A percentile compares a stretch with the other conserved stretches of the same genome.
Evolutionary conservation across 1,140 invertebrate genomes (phyloP).

Genomic region (Papilio polyxenes): DNA sequence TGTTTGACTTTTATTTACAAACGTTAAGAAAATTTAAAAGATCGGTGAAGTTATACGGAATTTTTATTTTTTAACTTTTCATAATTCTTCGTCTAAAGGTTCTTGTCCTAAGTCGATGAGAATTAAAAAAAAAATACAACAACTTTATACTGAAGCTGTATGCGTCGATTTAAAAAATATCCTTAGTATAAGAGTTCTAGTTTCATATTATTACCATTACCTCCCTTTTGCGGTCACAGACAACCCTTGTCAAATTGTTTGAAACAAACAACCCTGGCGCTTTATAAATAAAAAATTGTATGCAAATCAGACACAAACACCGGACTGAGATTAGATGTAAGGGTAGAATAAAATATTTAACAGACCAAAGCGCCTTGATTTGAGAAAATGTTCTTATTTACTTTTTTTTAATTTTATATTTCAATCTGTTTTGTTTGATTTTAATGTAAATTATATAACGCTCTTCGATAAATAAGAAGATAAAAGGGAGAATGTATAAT

Average conservation of each 20-base stretch:
- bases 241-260: conserved; percentile 15
- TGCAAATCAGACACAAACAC: conserved; percentile 8
- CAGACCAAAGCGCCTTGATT: background rate
- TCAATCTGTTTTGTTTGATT: background rate
- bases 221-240: background rate
- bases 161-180: too few species aligned
- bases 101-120: too few species aligned
- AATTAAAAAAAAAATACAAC: too few species aligned
- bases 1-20: conserved; percentile 52
- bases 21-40: conserved; percentile 1
- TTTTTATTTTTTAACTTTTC: background rate
- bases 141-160: too few species aligned
- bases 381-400: background rate
- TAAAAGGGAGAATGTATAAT: too few species aligned
- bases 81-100: too few species aligned
- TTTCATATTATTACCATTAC: background rate
- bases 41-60: background rate
- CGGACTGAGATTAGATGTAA: conserved; percentile 6
- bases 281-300: conserved; percentile 17
- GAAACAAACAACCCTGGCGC: conserved; percentile 10
- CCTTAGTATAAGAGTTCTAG: background rate
- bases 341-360: conserved; percentile 7
- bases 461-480: too few species aligned
- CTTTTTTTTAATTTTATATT: background rate
- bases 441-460: background rate